A percentile compares a stretch with the other conserved stretches of the same genome.
These are phyloP conservation scores for Cavia aperea DNA, from an alignment of 2,113 vertebrate species.

Conservation along the genomic window DNA sequence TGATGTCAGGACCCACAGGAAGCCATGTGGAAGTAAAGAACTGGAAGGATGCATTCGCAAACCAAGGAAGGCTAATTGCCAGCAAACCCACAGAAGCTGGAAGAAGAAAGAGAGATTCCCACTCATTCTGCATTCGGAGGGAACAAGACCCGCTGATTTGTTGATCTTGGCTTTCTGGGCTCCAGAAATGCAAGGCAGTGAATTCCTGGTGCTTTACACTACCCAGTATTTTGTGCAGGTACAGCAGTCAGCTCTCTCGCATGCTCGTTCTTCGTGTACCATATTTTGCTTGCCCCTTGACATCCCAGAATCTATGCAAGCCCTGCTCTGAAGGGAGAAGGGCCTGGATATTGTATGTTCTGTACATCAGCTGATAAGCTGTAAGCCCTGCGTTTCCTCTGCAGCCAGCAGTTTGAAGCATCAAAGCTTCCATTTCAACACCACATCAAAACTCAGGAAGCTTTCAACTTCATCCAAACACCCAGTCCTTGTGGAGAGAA, in stretches of 20 bases:
- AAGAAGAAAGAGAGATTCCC: background rate
- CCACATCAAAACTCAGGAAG: constrained; percentile 68
- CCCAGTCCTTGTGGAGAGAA: constrained; percentile 55
- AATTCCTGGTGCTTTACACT: background rate
- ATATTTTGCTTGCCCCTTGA: background rate
- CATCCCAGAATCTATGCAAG: background rate
- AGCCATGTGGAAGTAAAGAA: background rate
- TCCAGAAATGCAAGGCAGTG: background rate
- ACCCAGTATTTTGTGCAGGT: background rate
- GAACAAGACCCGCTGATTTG: background rate
- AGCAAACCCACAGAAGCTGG: background rate
- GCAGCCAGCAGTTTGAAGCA: constrained; percentile 61
- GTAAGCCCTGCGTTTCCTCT: constrained; percentile 64
- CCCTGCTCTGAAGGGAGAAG: background rate
- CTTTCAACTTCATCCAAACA: constrained; percentile 57
- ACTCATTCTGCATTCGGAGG: background rate
- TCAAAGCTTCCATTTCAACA: constrained; percentile 67
- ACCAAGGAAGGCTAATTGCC: background rate
- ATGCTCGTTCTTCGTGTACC: background rate
- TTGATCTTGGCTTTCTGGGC: background rate
- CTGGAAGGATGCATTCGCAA: background rate
- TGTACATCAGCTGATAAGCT: constrained; percentile 57
- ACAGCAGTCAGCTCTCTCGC: background rate
- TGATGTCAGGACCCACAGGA: background rate
- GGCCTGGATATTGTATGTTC: constrained; percentile 25